Percentiles rank a stretch among this genome's conserved stretches.
phyloP scores from a whole-genome alignment of 2,888 invertebrate species.

The Apamea epomidion region DNA sequence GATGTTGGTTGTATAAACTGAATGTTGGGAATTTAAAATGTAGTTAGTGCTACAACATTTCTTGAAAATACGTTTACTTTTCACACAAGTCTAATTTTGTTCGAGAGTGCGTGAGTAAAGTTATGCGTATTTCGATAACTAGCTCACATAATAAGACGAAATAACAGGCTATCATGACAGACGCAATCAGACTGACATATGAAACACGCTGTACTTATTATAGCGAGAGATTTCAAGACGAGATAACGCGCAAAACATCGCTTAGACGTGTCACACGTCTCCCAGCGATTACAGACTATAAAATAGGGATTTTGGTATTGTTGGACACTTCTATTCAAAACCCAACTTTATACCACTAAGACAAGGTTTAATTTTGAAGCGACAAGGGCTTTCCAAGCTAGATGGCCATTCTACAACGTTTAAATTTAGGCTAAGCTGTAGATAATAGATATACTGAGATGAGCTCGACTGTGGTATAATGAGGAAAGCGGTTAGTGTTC shows the following conservation, averaged over 20 bases:
- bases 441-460: conserved; percentile 67
- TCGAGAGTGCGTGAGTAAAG: background rate
- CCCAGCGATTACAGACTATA: conserved; percentile 55
- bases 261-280: conserved; percentile 54
- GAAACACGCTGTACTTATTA: conserved; percentile 40
- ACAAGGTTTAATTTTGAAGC: conserved; percentile 43
- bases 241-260: conserved; percentile 59
- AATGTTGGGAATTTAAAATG: background rate
- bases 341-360: background rate
- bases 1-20: conserved; percentile 7
- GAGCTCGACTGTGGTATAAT: conserved; percentile 46
- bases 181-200: conserved; percentile 29
- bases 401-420: conserved; percentile 53
- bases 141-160: background rate
- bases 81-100: no score
- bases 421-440: conserved; percentile 60
- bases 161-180: conserved; percentile 4
- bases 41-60: background rate
- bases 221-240: conserved; percentile 43
- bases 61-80: background rate
- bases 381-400: conserved; percentile 34
- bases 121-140: background rate
- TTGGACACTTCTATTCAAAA: conserved; percentile 14
- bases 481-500: conserved; percentile 43
- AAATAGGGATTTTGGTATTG: conserved; percentile 62